Evolutionary conservation across 2,113 vertebrate species (phyloP).

Genomic region (Gambusia affinis): DNA sequence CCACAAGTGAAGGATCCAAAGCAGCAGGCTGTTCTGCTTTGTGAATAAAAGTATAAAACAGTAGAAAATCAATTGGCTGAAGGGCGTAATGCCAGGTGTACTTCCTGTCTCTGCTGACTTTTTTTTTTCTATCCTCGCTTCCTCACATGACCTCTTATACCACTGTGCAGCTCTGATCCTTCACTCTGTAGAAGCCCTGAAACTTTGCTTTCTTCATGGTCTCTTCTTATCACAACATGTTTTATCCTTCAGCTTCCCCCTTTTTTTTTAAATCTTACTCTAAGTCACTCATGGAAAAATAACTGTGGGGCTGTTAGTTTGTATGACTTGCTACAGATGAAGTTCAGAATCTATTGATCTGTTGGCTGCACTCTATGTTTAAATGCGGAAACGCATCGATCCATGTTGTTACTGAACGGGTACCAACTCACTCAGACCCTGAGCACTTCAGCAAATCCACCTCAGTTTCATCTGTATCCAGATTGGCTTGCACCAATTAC

Average conservation of each 20-base stretch:
- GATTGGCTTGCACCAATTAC: slow-evolving; percentile 11
- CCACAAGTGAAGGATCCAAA: slow-evolving; percentile 21
- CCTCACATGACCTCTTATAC: background rate
- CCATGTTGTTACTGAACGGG: slow-evolving; percentile 11
- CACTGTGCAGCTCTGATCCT: background rate
- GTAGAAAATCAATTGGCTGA: slow-evolving; percentile 27
- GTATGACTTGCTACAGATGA: slow-evolving; percentile 14
- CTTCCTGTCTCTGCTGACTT: background rate
- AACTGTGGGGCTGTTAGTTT: slow-evolving; percentile 2
- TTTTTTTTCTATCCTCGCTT: background rate
- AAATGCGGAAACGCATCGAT: slow-evolving; percentile 53
- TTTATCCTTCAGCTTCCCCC: background rate
- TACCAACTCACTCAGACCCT: background rate
- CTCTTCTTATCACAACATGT: background rate
- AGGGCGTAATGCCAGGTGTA: slow-evolving; percentile 8
- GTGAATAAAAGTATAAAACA: slow-evolving; percentile 31
- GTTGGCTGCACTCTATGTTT: slow-evolving; percentile 38
- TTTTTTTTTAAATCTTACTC: background rate
- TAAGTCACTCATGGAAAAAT: background rate
- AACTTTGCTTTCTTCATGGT: background rate
- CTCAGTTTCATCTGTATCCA: background rate
- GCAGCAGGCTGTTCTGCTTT: slow-evolving; percentile 22
- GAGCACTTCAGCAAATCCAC: slow-evolving; percentile 2
- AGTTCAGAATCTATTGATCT: slow-evolving; percentile 44
- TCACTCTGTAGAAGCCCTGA: background rate